Percentiles rank a stretch among this genome's conserved stretches.
phyloP scores from a whole-genome alignment of 2,888 invertebrate genomes.

The Cephus nigrinus region DNA sequence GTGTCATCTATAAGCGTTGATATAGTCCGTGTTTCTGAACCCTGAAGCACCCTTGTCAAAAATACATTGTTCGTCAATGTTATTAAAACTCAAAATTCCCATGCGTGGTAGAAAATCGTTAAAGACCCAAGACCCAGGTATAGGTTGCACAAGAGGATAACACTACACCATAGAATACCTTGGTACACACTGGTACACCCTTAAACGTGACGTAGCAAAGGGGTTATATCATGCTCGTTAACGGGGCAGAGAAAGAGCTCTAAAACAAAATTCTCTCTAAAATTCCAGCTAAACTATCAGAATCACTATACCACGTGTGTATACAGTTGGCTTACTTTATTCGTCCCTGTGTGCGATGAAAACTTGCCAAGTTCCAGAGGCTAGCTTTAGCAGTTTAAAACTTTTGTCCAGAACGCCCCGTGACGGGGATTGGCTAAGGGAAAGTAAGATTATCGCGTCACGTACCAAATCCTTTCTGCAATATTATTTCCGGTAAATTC shows the following conservation, averaged over 20 bases:
- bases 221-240: conserved; percentile 1
- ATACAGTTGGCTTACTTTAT: background rate
- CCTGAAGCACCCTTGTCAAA: background rate
- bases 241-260: background rate
- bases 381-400: conserved; percentile 50
- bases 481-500: conserved; percentile 47
- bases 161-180: background rate
- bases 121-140: background rate
- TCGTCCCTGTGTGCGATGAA: background rate
- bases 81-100: background rate
- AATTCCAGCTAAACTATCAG: background rate
- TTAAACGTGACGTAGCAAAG: background rate
- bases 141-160: background rate
- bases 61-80: background rate
- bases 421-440: conserved; percentile 14
- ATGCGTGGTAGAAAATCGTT: background rate
- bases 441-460: conserved; percentile 32
- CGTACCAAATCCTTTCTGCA: conserved; percentile 28
- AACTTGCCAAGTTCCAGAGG: background rate
- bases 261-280: background rate
- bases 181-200: background rate
- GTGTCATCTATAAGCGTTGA: too few species aligned
- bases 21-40: background rate
- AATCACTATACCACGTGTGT: background rate
- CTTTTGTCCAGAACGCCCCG: conserved; percentile 35